A percentile compares a stretch with the other conserved stretches of the same genome.
Evolutionary conservation across 1,140 invertebrate species (phyloP).

Genomic region (Pectinophora gossypiella): DNA sequence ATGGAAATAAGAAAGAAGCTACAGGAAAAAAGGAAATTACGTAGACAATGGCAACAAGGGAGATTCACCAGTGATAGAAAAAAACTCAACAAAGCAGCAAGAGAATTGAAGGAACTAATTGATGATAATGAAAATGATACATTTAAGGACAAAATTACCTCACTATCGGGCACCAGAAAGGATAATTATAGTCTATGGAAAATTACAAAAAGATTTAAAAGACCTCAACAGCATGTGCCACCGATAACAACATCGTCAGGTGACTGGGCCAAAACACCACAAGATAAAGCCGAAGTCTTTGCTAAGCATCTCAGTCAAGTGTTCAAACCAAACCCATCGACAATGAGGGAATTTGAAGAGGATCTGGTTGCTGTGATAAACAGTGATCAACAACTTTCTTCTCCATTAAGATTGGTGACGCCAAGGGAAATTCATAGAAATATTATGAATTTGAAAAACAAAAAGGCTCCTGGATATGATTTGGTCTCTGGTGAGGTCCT

Average conservation of each 20-base stretch:
- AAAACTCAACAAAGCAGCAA: background rate
- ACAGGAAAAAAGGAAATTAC: background rate
- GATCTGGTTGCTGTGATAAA: background rate
- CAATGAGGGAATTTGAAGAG: background rate
- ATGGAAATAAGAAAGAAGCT: background rate
- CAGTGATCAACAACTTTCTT: background rate
- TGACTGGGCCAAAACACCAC: background rate
- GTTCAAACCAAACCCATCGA: background rate
- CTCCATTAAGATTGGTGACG: background rate
- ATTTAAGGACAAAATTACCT: background rate
- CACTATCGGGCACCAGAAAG: background rate
- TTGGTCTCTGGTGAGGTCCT: no score
- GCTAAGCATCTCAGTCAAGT: background rate
- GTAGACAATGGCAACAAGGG: background rate
- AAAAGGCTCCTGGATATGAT: background rate
- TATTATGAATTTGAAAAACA: background rate
- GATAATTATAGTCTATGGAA: background rate
- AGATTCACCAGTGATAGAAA: background rate
- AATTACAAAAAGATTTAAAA: background rate
- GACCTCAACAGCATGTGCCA: background rate
- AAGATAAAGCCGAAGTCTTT: background rate
- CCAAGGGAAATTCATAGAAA: background rate
- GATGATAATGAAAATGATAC: background rate
- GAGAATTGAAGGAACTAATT: background rate
- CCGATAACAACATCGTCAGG: background rate